Evolutionary conservation across 2,888 invertebrate species (phyloP).

Genomic region (Mamestra brassicae): DNA sequence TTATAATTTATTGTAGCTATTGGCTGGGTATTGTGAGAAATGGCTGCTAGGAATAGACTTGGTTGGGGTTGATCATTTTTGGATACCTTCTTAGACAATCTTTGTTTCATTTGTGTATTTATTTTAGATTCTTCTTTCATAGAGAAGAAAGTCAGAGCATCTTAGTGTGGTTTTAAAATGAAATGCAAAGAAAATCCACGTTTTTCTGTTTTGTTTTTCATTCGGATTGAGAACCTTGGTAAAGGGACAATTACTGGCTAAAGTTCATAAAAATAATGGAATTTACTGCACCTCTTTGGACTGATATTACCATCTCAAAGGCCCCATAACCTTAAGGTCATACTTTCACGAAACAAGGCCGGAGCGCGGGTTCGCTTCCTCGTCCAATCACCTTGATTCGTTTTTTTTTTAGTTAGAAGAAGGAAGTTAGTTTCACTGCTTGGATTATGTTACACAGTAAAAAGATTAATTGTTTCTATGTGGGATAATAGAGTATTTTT

Average conservation of each 20-base stretch:
- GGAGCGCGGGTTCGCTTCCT: constrained; percentile 65
- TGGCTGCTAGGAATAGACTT: constrained; percentile 9
- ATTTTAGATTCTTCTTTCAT: background rate
- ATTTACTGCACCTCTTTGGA: constrained; percentile 36
- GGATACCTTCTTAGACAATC: background rate
- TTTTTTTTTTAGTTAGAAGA: constrained; percentile 65
- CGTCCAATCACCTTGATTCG: constrained; percentile 66
- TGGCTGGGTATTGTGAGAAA: constrained; percentile 54
- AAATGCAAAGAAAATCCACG: too few relatives aligned
- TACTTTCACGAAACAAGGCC: constrained; percentile 67
- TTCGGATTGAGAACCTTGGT: background rate
- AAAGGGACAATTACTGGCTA: background rate
- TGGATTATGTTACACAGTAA: constrained; percentile 63
- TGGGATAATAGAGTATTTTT: constrained; percentile 30
- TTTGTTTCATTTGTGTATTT: background rate
- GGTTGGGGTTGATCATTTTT: constrained; percentile 13
- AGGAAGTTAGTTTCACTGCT: constrained; percentile 64
- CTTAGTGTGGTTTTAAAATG: too few relatives aligned
- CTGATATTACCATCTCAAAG: constrained; percentile 31
- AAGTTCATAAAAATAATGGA: background rate
- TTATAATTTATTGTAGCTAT: constrained; percentile 70
- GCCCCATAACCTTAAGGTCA: constrained; percentile 60
- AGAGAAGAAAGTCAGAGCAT: too few relatives aligned
- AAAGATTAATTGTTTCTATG: constrained; percentile 58
- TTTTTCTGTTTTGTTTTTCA: too few relatives aligned